Evolutionary conservation across 2,797 vertebrate genomes (phyloP), one percentile per base, ranked within the genome.

Genomic region (Spinibarbus caldwelli): DNA sequence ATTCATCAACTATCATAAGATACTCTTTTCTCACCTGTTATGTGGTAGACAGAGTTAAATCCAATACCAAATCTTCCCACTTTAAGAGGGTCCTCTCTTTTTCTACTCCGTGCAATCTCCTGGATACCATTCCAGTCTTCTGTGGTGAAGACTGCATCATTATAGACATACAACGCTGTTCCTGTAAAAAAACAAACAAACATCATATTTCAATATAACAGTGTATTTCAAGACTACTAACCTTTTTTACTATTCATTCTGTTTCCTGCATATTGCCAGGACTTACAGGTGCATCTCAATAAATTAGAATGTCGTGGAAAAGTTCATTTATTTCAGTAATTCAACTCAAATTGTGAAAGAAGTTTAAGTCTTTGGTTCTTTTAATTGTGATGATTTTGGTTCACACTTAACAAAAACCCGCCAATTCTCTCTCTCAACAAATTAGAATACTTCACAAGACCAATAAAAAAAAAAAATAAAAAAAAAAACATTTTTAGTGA

Each of bases 121-220:
- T 99, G 98, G 93, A 99, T 99, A 29, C 98, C 98, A 9, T 97
- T 96, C 98, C 98, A 99, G 92, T 99, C 98, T 84, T 99, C 98
- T 0, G 89, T 90, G 0, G 97, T 98, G 91, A 99, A 99, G 89
- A 98, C 85, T 0, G 98, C 98, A 86, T 99, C 96, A 83, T 99
- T 99, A 91, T 98, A 98, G 2, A 97, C 97, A 64, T 99, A 99
- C 91, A 99, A 91, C 0, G 98, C 98, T 1, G 97, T 90, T 54
- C 95, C 98, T 99, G 93, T 14, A 67, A 80, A 31, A 67, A 83
- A 45, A 34, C 6, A 80, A 67, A 5, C 14, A 75, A 34, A 21
- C 36, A 31, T 21, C 5, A 26, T 59, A 31, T 15, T 54, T 54
- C n/a, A 81, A 21, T 80, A 5, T 67, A 47, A 10, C 12, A 12